These are phyloP conservation scores for Salvelinus sp. DNA, from an alignment of 2,113 vertebrate species.

Conservation along the genomic window DNA sequence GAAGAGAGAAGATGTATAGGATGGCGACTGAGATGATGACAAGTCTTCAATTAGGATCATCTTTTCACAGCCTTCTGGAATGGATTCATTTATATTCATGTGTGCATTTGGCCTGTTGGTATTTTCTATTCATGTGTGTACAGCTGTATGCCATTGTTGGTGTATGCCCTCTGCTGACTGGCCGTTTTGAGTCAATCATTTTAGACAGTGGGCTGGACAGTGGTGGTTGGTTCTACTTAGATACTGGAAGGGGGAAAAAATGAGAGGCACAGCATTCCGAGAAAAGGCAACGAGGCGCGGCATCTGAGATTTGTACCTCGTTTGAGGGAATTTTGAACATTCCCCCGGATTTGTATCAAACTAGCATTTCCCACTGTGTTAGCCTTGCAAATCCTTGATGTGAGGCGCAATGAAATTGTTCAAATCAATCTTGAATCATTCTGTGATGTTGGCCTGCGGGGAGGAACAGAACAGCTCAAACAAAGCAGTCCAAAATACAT, in stretches of 20 bases:
- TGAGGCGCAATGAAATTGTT: conserved; percentile 26
- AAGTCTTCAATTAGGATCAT: conserved; percentile 44
- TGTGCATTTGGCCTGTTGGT: conserved; percentile 11
- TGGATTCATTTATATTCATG: conserved; percentile 49
- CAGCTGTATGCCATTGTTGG: conserved; percentile 24
- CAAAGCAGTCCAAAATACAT: conserved; percentile 22
- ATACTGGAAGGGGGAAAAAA: conserved; percentile 6
- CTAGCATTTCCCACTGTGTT: conserved; percentile 9
- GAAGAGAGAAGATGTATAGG: conserved; percentile 10
- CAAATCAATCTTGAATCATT: not conserved
- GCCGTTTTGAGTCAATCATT: conserved; percentile 44
- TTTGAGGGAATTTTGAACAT: conserved; percentile 11
- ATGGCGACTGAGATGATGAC: conserved; percentile 38
- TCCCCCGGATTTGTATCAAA: conserved; percentile 16
- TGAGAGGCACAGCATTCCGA: conserved; percentile 12
- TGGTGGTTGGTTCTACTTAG: not conserved
- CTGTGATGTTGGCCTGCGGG: conserved; percentile 11
- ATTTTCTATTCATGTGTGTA: conserved; percentile 9
- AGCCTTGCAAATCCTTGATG: conserved; percentile 9
- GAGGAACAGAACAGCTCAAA: not conserved
- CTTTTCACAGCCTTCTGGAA: conserved; percentile 45
- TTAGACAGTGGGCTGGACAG: conserved; percentile 15
- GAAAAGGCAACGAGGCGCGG: not conserved
- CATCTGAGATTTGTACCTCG: conserved; percentile 28
- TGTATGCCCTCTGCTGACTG: conserved; percentile 32